phyloP scores from a whole-genome alignment of 2,888 invertebrate genomes.

The Synanthedon tipuliformis region DNA sequence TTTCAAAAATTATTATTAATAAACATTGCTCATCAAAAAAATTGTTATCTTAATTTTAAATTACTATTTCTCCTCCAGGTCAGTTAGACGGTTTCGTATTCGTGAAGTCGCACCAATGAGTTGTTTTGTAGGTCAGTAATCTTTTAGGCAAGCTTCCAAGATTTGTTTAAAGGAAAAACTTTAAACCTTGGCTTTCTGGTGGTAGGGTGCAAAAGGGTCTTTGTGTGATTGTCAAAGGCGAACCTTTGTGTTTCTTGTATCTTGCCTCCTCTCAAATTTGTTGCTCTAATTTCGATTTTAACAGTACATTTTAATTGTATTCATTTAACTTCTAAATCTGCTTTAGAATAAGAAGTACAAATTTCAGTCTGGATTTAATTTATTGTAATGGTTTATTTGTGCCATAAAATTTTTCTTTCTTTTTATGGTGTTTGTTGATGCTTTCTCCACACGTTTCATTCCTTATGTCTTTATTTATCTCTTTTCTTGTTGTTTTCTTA shows the following conservation, averaged over 20 bases:
- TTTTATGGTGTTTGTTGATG: too few relatives aligned
- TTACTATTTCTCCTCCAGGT: constrained; percentile 55
- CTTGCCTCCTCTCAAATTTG: too few relatives aligned
- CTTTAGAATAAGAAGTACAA: too few relatives aligned
- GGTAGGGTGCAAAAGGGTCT: neutral
- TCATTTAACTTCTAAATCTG: too few relatives aligned
- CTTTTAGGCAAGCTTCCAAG: constrained; percentile 42
- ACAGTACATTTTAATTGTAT: too few relatives aligned
- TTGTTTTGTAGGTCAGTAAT: constrained; percentile 64
- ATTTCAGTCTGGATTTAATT: too few relatives aligned
- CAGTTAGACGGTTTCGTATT: constrained; percentile 56
- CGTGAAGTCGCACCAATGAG: constrained; percentile 60
- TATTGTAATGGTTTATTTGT: too few relatives aligned
- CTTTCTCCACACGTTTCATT: neutral
- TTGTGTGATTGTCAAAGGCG: too few relatives aligned
- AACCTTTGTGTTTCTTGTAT: too few relatives aligned
- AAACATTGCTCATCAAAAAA: neutral
- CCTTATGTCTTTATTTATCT: neutral
- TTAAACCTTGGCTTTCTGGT: constrained; percentile 20
- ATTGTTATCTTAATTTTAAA: neutral
- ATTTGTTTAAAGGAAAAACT: neutral
- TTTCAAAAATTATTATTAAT: too few relatives aligned
- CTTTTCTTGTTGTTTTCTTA: neutral
- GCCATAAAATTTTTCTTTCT: too few relatives aligned
- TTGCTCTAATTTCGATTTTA: too few relatives aligned